Conservation (phyloP, 2,888 invertebrate species). For the Ypsolopha sequella region DNA sequence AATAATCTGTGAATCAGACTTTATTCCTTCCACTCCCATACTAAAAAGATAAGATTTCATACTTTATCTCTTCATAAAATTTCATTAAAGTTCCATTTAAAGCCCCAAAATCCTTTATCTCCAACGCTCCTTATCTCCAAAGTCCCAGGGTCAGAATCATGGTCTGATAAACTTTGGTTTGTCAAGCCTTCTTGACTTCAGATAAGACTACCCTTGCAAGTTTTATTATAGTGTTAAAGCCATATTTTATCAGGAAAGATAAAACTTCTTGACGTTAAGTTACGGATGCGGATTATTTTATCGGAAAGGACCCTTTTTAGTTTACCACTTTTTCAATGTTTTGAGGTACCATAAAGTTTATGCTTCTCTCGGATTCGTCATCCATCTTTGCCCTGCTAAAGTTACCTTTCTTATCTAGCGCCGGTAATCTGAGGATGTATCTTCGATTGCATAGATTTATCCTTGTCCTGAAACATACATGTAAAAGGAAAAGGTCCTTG, state of each 20-base stretch:
- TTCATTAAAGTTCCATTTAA: not conserved
- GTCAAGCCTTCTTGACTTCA: not conserved
- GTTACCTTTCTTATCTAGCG: too few relatives aligned
- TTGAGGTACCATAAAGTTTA: not conserved
- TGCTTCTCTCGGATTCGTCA: not conserved
- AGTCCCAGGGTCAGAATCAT: conserved; percentile 4
- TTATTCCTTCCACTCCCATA: not conserved
- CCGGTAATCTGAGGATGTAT: too few relatives aligned
- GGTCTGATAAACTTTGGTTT: conserved; percentile 5
- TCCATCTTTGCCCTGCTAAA: too few relatives aligned
- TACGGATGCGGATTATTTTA: not conserved
- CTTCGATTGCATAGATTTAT: too few relatives aligned
- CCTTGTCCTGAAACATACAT: too few relatives aligned
- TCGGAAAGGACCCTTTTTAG: not conserved
- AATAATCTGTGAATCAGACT: not conserved
- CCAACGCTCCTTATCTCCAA: not conserved
- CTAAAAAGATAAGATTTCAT: too few relatives aligned
- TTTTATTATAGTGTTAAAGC: conserved; percentile 37
- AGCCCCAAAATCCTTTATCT: not conserved
- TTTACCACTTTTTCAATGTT: not conserved
- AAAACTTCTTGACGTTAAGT: conserved; percentile 29
- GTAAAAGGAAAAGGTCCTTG: too few relatives aligned
- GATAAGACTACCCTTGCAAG: conserved; percentile 4
- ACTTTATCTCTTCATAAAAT: conserved; percentile 17
- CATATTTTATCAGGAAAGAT: conserved; percentile 57